Conservation (phyloP, 2,113 vertebrate genomes). For the Carollia perspicillata region DNA sequence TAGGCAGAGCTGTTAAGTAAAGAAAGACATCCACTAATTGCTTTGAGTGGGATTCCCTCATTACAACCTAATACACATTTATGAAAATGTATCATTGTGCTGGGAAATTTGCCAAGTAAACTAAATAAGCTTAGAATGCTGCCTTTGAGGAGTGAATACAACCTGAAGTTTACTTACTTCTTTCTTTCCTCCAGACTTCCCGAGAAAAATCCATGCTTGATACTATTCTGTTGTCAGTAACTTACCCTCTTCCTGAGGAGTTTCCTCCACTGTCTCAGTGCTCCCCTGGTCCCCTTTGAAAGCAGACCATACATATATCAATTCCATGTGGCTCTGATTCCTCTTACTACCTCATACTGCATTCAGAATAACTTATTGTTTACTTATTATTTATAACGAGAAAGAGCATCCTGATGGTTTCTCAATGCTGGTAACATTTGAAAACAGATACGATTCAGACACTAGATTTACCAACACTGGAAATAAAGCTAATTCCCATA, state of each 20-base stretch:
- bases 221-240: background rate
- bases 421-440: conserved; percentile 42
- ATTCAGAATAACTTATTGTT: conserved; percentile 33
- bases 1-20: background rate
- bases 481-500: background rate
- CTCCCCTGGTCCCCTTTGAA: background rate
- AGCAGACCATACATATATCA: conserved; percentile 35
- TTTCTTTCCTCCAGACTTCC: background rate
- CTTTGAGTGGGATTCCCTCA: background rate
- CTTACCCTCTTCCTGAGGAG: conserved; percentile 7
- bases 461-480: background rate
- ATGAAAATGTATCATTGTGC: background rate
- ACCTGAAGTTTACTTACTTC: background rate
- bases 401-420: background rate
- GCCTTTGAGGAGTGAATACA: background rate
- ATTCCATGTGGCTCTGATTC: conserved; percentile 20
- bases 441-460: conserved; percentile 10
- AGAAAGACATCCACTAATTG: background rate
- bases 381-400: conserved; percentile 46
- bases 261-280: background rate
- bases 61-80: background rate
- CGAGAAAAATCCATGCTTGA: background rate
- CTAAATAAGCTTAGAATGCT: background rate
- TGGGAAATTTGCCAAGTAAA: background rate
- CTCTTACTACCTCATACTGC: background rate